phyloP scores from a whole-genome alignment of 2,113 vertebrate species.

The Alaudala cheleensis region DNA sequence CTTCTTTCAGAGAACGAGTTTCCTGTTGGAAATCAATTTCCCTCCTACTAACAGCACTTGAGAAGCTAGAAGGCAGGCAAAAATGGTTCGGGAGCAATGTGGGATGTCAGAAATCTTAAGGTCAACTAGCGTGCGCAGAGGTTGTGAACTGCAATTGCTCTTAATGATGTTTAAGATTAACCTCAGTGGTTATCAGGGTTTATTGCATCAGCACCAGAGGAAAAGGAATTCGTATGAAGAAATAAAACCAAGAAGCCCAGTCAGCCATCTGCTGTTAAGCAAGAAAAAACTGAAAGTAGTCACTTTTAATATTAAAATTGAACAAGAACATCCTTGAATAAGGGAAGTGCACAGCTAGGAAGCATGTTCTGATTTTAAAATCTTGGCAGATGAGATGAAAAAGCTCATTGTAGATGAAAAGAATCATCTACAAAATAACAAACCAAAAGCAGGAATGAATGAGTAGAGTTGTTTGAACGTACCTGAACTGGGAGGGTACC shows the following conservation, averaged over 20 bases:
- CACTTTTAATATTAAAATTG: background rate
- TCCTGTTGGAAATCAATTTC: background rate
- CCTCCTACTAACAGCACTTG: background rate
- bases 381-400: background rate
- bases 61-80: conserved; percentile 1
- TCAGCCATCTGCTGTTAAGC: background rate
- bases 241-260: conserved; percentile 3
- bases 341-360: background rate
- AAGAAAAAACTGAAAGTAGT: background rate
- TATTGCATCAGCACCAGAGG: conserved; percentile 46
- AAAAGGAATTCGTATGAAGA: conserved; percentile 45
- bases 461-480: background rate
- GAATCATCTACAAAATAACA: background rate
- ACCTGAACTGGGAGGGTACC: background rate
- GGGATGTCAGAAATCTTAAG: conserved; percentile 35
- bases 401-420: background rate
- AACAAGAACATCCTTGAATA: background rate
- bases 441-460: background rate
- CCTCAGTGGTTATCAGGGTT: conserved; percentile 44
- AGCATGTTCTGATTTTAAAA: background rate
- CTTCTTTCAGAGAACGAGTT: background rate
- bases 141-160: conserved; percentile 58
- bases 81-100: background rate
- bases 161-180: conserved; percentile 63
- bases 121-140: conserved; percentile 48